These are phyloP conservation scores for Graphium colonna DNA, from an alignment of 2,888 invertebrate genomes.

Conservation along the genomic window DNA sequence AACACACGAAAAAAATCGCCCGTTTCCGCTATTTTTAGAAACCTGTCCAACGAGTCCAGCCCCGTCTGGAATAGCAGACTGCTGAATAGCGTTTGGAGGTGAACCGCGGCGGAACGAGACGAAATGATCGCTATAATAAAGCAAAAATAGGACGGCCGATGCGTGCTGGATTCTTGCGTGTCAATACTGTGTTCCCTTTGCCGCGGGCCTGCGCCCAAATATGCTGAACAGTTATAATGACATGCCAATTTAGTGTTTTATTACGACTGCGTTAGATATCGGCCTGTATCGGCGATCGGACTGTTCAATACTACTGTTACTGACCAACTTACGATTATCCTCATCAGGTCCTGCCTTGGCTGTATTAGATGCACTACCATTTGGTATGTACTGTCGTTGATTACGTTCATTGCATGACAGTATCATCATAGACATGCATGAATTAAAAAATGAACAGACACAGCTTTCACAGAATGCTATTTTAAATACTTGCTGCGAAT, in stretches of 20 bases:
- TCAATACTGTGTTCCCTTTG: conserved; percentile 43
- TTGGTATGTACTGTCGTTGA: too few relatives aligned
- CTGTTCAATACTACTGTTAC: too few relatives aligned
- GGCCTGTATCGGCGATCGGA: too few relatives aligned
- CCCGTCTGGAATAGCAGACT: conserved; percentile 59
- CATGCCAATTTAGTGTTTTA: conserved; percentile 17
- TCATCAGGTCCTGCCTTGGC: too few relatives aligned
- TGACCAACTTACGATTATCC: too few relatives aligned
- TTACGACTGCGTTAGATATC: too few relatives aligned
- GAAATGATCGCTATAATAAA: conserved; percentile 47
- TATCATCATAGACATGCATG: too few relatives aligned
- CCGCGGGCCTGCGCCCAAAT: conserved; percentile 30
- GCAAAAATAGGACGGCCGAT: conserved; percentile 65
- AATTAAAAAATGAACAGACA: too few relatives aligned
- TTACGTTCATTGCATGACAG: too few relatives aligned
- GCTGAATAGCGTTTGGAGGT: conserved; percentile 72
- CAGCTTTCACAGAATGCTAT: too few relatives aligned
- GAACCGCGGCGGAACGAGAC: conserved; percentile 70
- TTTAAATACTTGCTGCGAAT: too few relatives aligned
- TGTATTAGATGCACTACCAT: too few relatives aligned
- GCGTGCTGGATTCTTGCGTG: conserved; percentile 66
- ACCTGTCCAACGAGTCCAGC: conserved; percentile 67
- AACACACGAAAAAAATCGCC: conserved; percentile 58
- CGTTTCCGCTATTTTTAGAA: conserved; percentile 73
- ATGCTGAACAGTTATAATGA: conserved; percentile 41